These are phyloP conservation scores for Cheilosia vernalis DNA, from an alignment of 2,888 invertebrate species.

Conservation along the genomic window DNA sequence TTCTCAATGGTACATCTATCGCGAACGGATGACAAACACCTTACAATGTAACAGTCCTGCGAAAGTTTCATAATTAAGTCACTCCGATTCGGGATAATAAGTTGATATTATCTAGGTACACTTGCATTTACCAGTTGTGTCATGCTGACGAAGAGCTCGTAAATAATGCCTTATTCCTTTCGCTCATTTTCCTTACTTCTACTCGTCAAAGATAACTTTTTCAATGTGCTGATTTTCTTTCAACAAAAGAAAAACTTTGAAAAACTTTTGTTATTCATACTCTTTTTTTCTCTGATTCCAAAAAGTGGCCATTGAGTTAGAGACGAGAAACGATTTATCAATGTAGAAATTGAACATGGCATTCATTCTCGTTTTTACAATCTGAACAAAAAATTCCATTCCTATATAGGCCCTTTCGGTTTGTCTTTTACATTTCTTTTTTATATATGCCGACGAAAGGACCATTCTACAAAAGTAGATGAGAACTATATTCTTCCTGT, in stretches of 20 bases:
- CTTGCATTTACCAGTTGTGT: neutral
- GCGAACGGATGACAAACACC: no score
- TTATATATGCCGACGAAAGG: constrained; percentile 2
- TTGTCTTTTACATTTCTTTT: constrained; percentile 16
- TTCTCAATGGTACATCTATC: no score
- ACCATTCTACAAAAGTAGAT: constrained; percentile 14
- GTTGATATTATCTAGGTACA: no score
- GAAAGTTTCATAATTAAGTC: no score
- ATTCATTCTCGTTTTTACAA: constrained; percentile 44
- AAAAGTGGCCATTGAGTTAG: constrained; percentile 27
- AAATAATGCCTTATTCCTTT: constrained; percentile 13
- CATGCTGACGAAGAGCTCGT: constrained; percentile 12
- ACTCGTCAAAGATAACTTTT: constrained; percentile 37
- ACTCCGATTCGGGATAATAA: no score
- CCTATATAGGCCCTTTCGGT: constrained; percentile 24
- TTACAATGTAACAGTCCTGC: no score
- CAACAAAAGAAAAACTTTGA: constrained; percentile 41
- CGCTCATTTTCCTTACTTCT: constrained; percentile 4
- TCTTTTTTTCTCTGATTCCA: constrained; percentile 40
- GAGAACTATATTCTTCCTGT: constrained; percentile 21
- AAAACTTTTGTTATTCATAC: constrained; percentile 57
- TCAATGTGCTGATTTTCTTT: constrained; percentile 51
- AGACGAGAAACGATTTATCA: constrained; percentile 51
- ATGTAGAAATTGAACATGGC: constrained; percentile 58
- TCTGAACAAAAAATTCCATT: constrained; percentile 32